Percentiles rank a stretch among this genome's conserved stretches.
Conservation (phyloP, 2,888 invertebrate genomes). For the Phragmatobia fuliginosa region DNA sequence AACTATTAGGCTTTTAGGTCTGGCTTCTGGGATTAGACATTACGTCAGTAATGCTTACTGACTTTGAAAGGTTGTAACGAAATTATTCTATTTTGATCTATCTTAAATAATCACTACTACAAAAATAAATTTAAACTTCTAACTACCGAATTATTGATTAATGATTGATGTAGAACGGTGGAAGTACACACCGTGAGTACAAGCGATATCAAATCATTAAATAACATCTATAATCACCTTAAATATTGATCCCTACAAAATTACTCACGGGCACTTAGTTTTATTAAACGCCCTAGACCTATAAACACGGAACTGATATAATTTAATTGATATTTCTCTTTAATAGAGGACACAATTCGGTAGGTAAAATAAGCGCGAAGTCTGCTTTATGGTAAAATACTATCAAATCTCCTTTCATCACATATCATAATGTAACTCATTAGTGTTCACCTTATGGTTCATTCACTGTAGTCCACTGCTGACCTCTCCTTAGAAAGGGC, state of each 20-base stretch:
- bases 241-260: constrained; percentile 34
- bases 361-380: not conserved
- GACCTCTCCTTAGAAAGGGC: too few relatives aligned
- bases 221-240: constrained; percentile 30
- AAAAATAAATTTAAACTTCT: not conserved
- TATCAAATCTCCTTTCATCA: too few relatives aligned
- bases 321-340: not conserved
- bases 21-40: not conserved
- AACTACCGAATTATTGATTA: not conserved
- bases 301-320: not conserved
- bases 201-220: constrained; percentile 23
- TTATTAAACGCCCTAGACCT: not conserved
- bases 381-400: not conserved
- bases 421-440: too few relatives aligned
- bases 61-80: not conserved
- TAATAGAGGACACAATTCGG: not conserved
- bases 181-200: constrained; percentile 3
- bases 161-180: too few relatives aligned
- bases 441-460: too few relatives aligned
- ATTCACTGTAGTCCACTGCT: too few relatives aligned
- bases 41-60: not conserved
- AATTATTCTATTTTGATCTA: not conserved
- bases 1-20: not conserved
- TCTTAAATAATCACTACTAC: not conserved
- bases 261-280: constrained; percentile 11